Conservation (phyloP, 2,888 invertebrate species). For the Chymomyza caudatula region DNA sequence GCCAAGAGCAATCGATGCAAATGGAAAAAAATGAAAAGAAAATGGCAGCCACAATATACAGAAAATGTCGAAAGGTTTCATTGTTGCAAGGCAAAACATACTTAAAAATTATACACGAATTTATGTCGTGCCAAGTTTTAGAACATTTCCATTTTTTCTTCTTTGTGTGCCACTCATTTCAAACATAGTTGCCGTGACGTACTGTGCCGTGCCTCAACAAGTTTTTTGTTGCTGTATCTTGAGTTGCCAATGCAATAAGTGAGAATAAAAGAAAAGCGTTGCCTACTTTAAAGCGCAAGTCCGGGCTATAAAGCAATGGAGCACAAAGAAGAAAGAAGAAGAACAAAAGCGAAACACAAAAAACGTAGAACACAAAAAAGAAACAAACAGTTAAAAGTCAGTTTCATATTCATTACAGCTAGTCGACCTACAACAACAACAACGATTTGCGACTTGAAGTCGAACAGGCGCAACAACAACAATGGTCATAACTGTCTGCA, state of each 20-base stretch:
- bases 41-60: conserved; percentile 24
- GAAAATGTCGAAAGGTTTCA: conserved; percentile 47
- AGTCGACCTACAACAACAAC: conserved; percentile 38
- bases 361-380: conserved; percentile 15
- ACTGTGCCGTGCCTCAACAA: conserved; percentile 59
- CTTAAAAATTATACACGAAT: conserved; percentile 41
- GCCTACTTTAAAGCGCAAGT: conserved; percentile 19
- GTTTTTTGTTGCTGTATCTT: conserved; percentile 38
- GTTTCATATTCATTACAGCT: conserved; percentile 62
- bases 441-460: conserved; percentile 55
- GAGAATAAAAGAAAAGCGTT: conserved; percentile 28
- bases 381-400: conserved; percentile 48
- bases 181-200: no score
- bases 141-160: conserved; percentile 12
- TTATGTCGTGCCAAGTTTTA: conserved; percentile 44
- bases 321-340: background rate
- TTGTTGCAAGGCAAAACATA: conserved; percentile 23
- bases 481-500: background rate
- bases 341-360: background rate
- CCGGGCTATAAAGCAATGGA: conserved; percentile 11
- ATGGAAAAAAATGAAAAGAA: conserved; percentile 17
- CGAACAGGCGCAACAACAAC: conserved; percentile 18
- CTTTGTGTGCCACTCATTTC: no score
- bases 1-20: conserved; percentile 57
- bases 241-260: background rate